phyloP scores from a whole-genome alignment of 2,113 vertebrate species.

The Cichladusa arquata region DNA sequence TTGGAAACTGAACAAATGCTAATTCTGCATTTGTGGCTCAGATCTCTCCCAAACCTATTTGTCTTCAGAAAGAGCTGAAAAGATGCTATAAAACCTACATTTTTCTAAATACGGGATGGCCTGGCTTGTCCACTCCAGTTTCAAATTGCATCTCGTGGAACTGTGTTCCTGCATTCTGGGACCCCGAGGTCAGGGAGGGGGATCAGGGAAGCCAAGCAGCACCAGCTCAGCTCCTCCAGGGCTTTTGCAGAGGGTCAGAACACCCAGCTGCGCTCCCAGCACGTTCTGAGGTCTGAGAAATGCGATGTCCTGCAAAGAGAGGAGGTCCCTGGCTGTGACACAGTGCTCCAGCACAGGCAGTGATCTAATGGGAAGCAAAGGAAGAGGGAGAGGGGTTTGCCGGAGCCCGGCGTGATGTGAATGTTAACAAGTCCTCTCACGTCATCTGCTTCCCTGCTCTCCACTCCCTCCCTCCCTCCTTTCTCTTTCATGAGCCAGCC shows the following conservation, averaged over 20 bases:
- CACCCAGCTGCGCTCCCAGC: neutral
- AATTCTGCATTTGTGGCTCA: neutral
- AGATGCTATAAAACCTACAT: neutral
- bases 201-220: neutral
- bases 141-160: neutral
- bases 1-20: neutral
- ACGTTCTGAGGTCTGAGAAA: neutral
- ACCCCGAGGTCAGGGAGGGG: neutral
- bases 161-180: neutral
- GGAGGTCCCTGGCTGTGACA: constrained; percentile 47
- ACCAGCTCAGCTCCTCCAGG: neutral
- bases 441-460: constrained; percentile 54
- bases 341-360: constrained; percentile 41
- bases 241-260: neutral
- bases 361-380: constrained; percentile 31
- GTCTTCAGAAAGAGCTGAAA: neutral
- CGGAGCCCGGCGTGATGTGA: constrained; percentile 56
- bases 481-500: constrained; percentile 68
- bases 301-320: neutral
- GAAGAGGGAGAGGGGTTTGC: constrained; percentile 54
- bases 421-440: constrained; percentile 66
- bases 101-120: constrained; percentile 10
- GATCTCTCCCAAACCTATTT: neutral
- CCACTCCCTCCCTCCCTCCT: constrained; percentile 17
- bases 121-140: neutral